phyloP scores from a whole-genome alignment of 2,888 invertebrate species.

The Catocala sponsa region DNA sequence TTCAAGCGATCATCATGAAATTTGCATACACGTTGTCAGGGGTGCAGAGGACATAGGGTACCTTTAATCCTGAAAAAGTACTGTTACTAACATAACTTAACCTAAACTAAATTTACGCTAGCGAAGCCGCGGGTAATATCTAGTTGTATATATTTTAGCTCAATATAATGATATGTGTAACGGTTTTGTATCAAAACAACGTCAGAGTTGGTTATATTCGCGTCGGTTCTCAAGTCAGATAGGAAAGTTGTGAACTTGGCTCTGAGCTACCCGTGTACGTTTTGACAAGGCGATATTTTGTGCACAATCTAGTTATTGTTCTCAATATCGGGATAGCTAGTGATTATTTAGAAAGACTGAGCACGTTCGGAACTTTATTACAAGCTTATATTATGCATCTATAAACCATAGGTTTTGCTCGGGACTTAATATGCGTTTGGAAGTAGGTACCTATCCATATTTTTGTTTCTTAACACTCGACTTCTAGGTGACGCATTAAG shows the following conservation, averaged over 20 bases:
- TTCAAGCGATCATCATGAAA: too few relatives aligned
- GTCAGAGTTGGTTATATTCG: not conserved
- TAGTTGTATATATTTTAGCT: not conserved
- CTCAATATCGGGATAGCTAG: constrained; percentile 3
- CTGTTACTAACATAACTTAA: too few relatives aligned
- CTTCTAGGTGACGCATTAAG: too few relatives aligned
- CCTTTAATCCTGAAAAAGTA: too few relatives aligned
- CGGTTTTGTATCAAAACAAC: not conserved
- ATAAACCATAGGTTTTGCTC: not conserved
- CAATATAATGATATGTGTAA: not conserved
- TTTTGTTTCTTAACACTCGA: too few relatives aligned
- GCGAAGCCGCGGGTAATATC: too few relatives aligned
- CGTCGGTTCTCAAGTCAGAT: constrained; percentile 35
- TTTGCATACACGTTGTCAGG: too few relatives aligned
- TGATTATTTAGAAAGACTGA: not conserved
- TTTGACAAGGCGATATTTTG: constrained; percentile 21
- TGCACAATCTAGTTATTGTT: constrained; percentile 5
- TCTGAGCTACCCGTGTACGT: constrained; percentile 36
- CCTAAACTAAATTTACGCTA: too few relatives aligned
- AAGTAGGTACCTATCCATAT: too few relatives aligned
- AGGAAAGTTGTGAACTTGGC: constrained; percentile 61
- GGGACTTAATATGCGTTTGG: too few relatives aligned
- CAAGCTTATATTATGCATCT: not conserved
- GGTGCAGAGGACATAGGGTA: too few relatives aligned
- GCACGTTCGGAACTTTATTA: not conserved